Conservation (phyloP, 2,888 invertebrate species). For the Nomada ruficornis region DNA sequence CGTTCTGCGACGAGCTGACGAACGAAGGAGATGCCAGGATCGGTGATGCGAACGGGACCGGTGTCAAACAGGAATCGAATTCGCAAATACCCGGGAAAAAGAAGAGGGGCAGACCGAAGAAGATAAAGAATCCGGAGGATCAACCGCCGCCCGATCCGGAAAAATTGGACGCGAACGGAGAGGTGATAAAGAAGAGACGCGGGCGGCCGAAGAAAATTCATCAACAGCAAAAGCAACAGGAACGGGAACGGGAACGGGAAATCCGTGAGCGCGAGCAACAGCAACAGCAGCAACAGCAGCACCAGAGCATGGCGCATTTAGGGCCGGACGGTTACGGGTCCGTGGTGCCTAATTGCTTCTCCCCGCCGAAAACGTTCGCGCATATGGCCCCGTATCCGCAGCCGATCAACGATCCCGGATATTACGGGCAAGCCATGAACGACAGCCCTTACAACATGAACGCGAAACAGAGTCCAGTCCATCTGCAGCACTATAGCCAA, state of each 20-base stretch:
- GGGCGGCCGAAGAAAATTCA: slow-evolving; percentile 94
- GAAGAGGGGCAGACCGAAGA: slow-evolving; percentile 95
- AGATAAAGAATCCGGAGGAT: slow-evolving; percentile 90
- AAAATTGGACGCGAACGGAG: slow-evolving; percentile 84
- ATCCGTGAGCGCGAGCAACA: slow-evolving; percentile 78
- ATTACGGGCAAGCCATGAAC: slow-evolving; percentile 79
- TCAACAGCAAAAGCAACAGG: slow-evolving; percentile 83
- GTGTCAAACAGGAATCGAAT: slow-evolving; percentile 78
- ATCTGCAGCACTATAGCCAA: slow-evolving; percentile 83
- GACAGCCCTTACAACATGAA: slow-evolving; percentile 81
- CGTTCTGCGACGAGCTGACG: slow-evolving; percentile 75
- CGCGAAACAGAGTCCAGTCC: slow-evolving; percentile 84
- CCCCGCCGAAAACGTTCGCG: slow-evolving; percentile 81
- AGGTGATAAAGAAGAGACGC: slow-evolving; percentile 93
- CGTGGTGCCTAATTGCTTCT: slow-evolving; percentile 80
- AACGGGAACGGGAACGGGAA: slow-evolving; percentile 80
- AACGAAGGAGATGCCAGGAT: slow-evolving; percentile 79
- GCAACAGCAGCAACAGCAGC: slow-evolving; percentile 77
- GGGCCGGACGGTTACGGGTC: slow-evolving; percentile 76
- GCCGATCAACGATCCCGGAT: slow-evolving; percentile 78
- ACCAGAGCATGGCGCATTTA: slow-evolving; percentile 75
- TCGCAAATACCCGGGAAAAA: slow-evolving; percentile 90
- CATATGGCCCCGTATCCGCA: slow-evolving; percentile 83
- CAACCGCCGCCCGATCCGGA: slow-evolving; percentile 85
- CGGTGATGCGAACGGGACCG: slow-evolving; percentile 77